Evolutionary conservation across 2,888 invertebrate species (phyloP), one percentile per base, ranked within the genome.

Genomic region (Cylindroiulus punctatus): DNA sequence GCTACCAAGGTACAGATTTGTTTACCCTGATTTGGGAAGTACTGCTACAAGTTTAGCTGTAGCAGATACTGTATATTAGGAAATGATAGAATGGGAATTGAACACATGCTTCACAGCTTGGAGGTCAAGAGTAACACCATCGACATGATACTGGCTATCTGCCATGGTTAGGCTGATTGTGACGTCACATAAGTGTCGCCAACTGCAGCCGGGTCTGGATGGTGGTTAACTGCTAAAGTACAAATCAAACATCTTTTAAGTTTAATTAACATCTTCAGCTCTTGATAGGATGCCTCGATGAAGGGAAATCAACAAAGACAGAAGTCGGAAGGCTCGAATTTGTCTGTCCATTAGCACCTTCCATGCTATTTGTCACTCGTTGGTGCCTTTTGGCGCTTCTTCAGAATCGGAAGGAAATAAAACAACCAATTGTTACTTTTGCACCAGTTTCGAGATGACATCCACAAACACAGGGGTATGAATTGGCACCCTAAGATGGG

Each of bases 351-450:
- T 65, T 65, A 65, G 65, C 65, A 65, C 65, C 10, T 26, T 65
- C 26, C 65, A 26, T 10, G 65, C 65, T n/a, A 65, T 22, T 65
- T 65, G 65, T 65, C 65, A 65, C 65, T 65, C 26, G 19, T 57
- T n/a, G 57, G 57, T 57, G 57, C 57, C n/a, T 57, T 57, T 57
- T 57, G 22, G 57, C 22, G 4, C 22, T 57, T 3, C 57, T 57
- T n/a, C n/a, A n/a, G n/a, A n/a, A n/a, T 65, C 26, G 26, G 65
- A 26, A 26, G 65, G 65, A 65, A 26, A 65, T 65, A 65, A 65
- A 65, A 65, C 65, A 65, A n/a, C 65, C 65, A 65, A 65, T 65
- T 65, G 65, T 65, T 65, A 65, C 65, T 65, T 65, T 65, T 65
- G 65, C 65, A 65, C 65, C 65, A 65, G 10, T 26, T 65, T 26